A percentile compares a stretch with the other conserved stretches of the same genome.
phyloP scores from a whole-genome alignment of 1,140 invertebrate genomes.

The Musca vetustissima region DNA sequence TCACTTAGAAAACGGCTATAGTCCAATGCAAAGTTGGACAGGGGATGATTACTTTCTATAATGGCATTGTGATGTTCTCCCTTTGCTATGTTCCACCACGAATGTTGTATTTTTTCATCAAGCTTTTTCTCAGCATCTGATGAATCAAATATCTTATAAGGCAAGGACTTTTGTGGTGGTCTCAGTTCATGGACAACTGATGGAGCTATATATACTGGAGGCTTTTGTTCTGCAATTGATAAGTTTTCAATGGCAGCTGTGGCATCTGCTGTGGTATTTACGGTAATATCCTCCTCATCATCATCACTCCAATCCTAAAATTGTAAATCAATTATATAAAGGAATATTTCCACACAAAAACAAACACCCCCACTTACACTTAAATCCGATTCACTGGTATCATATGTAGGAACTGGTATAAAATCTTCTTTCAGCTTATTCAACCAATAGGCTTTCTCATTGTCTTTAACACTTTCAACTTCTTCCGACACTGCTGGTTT shows the following conservation, averaged over 20 bases:
- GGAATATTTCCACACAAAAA: background rate
- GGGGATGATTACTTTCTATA: constrained; percentile 19
- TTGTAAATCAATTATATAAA: too few species aligned
- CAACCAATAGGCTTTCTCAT: constrained; percentile 31
- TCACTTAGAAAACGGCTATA: constrained; percentile 34
- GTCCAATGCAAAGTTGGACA: constrained; percentile 39
- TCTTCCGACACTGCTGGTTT: background rate
- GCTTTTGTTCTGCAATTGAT: background rate
- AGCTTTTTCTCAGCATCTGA: constrained; percentile 9
- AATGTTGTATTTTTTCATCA: constrained; percentile 28
- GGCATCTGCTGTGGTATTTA: background rate
- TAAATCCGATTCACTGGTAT: constrained; percentile 28
- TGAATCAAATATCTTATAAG: background rate
- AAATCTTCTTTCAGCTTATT: constrained; percentile 35
- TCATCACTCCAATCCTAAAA: constrained; percentile 30
- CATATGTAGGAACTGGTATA: constrained; percentile 5
- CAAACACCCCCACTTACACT: constrained; percentile 26
- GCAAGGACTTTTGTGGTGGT: constrained; percentile 11
- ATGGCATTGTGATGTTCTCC: constrained; percentile 12
- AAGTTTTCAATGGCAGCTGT: constrained; percentile 1
- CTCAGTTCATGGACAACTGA: background rate
- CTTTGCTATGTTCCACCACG: constrained; percentile 38
- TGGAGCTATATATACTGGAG: too few species aligned
- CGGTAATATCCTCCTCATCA: constrained; percentile 3
- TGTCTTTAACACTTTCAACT: background rate